Base-by-base conservation (phyloP, 2,888 invertebrate species). In the Apodemia hepburni region DNA sequence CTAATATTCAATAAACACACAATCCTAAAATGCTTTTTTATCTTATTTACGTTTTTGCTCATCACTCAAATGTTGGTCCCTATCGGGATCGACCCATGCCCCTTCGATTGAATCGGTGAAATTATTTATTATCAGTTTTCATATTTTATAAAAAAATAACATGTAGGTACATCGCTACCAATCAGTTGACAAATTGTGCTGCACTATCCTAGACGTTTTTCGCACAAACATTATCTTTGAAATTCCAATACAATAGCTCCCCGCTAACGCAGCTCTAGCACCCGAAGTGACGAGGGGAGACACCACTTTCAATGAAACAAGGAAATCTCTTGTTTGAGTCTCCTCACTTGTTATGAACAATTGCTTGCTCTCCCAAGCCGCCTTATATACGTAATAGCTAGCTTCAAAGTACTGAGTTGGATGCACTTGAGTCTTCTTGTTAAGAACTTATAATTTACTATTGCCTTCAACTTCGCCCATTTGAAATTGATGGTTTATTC, bases 311-410 rank as follows among this genome's bases (percentile, higher is more conserved):
- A 82, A 84, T 84, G 81, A 82, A 85, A 84, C 84, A 78, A 77
- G 81, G 76, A 83, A 84, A 82, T 76, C 80, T 78, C 77, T 79
- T 81, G 81, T 83, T 77, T 77, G 79, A 78, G 78, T 81, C 82
- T 82, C 81, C 80, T 78, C 71, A 71, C 70, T 74, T 64, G 68
- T 68, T 68, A 67, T 61, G 64, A 66, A 67, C 69, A 68, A 69
- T 68, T 68, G 69, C 64, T 65, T 59, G 65, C 64, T 65, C 63
- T 67, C 61, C 61, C 57, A 54, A 60, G 59, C 17, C 64, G 64
- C 58, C 58, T 38, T 61, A 38, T 54, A 63, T 51, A 29, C 29
- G 33, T 17, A 51, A n/a, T 22, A 11, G n/a, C 17, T 51, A 22
- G 42, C 12, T 18, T 18, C 18, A 15, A 27, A 22, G 27, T 54